Evolutionary conservation across 2,888 invertebrate species (phyloP).

Genomic region (Xanthia togata): DNA sequence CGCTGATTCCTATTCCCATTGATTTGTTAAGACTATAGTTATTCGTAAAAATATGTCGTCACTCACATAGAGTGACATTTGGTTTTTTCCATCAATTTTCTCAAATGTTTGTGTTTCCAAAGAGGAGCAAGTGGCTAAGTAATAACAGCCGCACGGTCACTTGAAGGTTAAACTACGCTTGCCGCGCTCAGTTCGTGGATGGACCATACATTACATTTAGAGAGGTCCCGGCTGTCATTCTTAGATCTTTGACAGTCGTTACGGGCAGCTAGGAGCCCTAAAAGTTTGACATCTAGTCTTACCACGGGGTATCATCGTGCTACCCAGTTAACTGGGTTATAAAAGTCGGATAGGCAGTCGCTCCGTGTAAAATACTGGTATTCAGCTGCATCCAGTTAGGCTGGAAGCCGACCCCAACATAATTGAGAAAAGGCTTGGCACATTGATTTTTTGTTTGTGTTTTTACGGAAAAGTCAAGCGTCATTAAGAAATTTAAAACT

Average conservation of each 20-base stretch:
- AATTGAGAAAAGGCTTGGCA: background rate
- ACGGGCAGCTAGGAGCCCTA: background rate
- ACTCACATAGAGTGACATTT: background rate
- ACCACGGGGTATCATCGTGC: background rate
- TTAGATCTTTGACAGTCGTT: background rate
- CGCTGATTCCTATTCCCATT: constrained; percentile 20
- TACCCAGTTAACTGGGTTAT: background rate
- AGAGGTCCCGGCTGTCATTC: background rate
- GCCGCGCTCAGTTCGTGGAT: background rate
- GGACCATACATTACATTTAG: background rate
- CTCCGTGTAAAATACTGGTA: background rate
- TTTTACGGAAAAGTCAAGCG: too few species aligned
- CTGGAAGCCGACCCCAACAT: background rate
- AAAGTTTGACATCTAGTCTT: background rate
- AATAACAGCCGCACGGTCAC: background rate
- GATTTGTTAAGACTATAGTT: constrained; percentile 20
- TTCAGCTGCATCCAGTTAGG: background rate
- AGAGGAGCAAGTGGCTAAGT: too few species aligned
- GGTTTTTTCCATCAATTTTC: background rate
- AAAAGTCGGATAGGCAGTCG: background rate
- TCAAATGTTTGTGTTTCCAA: background rate
- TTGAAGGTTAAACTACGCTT: background rate
- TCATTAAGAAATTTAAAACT: too few species aligned
- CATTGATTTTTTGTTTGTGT: background rate
- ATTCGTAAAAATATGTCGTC: constrained; percentile 7